Percentiles rank a stretch among this genome's conserved stretches.
phyloP scores from a whole-genome alignment of 1,140 invertebrate species.

The Pseudomyrmex dendroicus region DNA sequence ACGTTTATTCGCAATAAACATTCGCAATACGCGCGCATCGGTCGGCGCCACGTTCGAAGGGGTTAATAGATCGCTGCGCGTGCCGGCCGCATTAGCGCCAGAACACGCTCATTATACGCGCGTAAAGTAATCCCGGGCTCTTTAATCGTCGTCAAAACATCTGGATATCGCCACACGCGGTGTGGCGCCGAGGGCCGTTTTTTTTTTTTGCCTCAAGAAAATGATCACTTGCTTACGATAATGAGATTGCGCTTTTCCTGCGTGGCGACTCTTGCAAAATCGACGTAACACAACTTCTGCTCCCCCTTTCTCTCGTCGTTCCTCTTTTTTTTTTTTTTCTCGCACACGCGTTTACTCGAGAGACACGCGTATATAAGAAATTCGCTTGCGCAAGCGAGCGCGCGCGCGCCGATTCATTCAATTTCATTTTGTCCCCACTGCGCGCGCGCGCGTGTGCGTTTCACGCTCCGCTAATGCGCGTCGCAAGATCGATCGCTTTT shows the following conservation, averaged over 20 bases:
- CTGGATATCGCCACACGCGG: slow-evolving; percentile 34
- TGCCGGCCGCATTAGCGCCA: slow-evolving; percentile 46
- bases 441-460: slow-evolving; percentile 11
- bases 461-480: slow-evolving; percentile 54
- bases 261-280: slow-evolving; percentile 38
- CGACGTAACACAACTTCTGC: neutral
- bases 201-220: slow-evolving; percentile 38
- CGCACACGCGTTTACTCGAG: slow-evolving; percentile 30
- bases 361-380: neutral
- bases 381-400: slow-evolving; percentile 27
- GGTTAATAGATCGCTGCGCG: slow-evolving; percentile 47
- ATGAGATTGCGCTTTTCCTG: slow-evolving; percentile 47
- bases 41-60: slow-evolving; percentile 19
- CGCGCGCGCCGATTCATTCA: slow-evolving; percentile 43
- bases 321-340: neutral
- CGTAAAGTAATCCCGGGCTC: neutral
- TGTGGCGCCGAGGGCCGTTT: slow-evolving; percentile 6
- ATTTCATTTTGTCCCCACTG: slow-evolving; percentile 45
- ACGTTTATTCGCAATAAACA: neutral
- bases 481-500: slow-evolving; percentile 41
- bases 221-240: slow-evolving; percentile 44
- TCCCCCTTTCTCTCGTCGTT: neutral
- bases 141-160: slow-evolving; percentile 47
- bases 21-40: slow-evolving; percentile 9
- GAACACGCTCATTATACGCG: slow-evolving; percentile 11